These are phyloP conservation scores for Steinernema feltiae DNA, from an alignment of 1,140 invertebrate species.

Conservation along the genomic window DNA sequence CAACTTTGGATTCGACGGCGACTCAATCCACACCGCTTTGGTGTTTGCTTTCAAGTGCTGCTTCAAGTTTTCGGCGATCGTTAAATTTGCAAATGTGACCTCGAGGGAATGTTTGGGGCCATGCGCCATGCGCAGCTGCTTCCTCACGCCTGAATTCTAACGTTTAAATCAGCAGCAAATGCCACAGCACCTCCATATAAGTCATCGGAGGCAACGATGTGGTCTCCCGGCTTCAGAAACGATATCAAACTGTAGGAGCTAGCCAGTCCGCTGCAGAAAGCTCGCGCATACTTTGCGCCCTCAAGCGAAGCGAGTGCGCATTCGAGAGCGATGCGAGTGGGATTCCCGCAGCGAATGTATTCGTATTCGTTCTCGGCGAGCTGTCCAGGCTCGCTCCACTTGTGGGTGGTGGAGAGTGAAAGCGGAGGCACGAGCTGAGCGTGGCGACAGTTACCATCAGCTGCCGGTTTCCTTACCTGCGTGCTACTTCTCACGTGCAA, in stretches of 20 bases:
- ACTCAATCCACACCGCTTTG: constrained; percentile 92
- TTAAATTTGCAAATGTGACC: constrained; percentile 75
- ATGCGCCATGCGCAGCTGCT: constrained; percentile 63
- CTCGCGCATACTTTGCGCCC: constrained; percentile 73
- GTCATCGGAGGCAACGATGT: constrained; percentile 83
- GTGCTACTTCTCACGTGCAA: neutral
- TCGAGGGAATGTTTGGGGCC: constrained; percentile 67
- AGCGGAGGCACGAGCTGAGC: constrained; percentile 75
- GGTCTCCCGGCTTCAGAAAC: constrained; percentile 76
- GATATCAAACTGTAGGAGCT: constrained; percentile 71
- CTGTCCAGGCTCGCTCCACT: constrained; percentile 76
- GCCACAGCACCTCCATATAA: constrained; percentile 77
- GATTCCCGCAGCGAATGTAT: constrained; percentile 91
- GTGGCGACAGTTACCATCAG: neutral
- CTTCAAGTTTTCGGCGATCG: constrained; percentile 67
- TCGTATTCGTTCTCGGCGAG: constrained; percentile 77
- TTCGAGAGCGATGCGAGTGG: constrained; percentile 80
- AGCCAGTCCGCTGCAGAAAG: constrained; percentile 83
- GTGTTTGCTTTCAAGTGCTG: constrained; percentile 74
- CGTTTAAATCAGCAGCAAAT: constrained; percentile 11
- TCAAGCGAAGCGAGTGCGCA: constrained; percentile 82
- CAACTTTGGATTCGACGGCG: constrained; percentile 91
- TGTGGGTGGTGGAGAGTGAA: constrained; percentile 83
- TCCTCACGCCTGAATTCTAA: constrained; percentile 64
- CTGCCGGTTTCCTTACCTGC: neutral